Percentiles rank a stretch among this genome's conserved stretches.
phyloP scores from a whole-genome alignment of 2,113 vertebrate species.

The Crotalus helleri region DNA sequence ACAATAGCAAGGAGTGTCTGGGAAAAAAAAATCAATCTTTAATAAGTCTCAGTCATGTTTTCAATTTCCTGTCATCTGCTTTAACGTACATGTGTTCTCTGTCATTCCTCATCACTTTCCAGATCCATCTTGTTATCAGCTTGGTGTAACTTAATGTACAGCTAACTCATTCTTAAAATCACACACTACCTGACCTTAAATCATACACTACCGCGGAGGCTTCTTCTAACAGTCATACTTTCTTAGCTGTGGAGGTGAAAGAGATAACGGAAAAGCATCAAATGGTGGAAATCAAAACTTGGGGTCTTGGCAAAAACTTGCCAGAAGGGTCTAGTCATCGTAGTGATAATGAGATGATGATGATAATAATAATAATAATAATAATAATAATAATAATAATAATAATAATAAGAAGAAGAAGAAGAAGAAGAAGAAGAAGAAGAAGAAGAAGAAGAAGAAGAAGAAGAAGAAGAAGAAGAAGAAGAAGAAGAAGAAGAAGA shows the following conservation, averaged over 20 bases:
- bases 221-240: conserved; percentile 29
- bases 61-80: conserved; percentile 64
- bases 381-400: too few species aligned
- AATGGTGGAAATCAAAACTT: conserved; percentile 27
- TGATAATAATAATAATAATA: too few species aligned
- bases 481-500: too few species aligned
- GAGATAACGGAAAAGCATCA: conserved; percentile 16
- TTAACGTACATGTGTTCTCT: conserved; percentile 60
- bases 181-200: conserved; percentile 52
- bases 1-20: conserved; percentile 57
- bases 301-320: neutral
- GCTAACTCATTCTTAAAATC: conserved; percentile 45
- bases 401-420: too few species aligned
- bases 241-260: conserved; percentile 46
- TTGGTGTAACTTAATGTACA: conserved; percentile 63
- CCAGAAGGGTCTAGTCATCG: neutral
- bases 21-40: conserved; percentile 63
- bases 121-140: conserved; percentile 65
- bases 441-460: too few species aligned
- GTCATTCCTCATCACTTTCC: conserved; percentile 60
- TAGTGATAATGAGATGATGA: neutral
- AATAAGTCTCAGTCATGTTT: conserved; percentile 67
- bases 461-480: too few species aligned
- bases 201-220: conserved; percentile 9
- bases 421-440: too few species aligned